A percentile compares a stretch with the other conserved stretches of the same genome.
These are phyloP conservation scores for Sarcophaga bullata DNA, from an alignment of 1,140 invertebrate genomes.

Conservation along the genomic window DNA sequence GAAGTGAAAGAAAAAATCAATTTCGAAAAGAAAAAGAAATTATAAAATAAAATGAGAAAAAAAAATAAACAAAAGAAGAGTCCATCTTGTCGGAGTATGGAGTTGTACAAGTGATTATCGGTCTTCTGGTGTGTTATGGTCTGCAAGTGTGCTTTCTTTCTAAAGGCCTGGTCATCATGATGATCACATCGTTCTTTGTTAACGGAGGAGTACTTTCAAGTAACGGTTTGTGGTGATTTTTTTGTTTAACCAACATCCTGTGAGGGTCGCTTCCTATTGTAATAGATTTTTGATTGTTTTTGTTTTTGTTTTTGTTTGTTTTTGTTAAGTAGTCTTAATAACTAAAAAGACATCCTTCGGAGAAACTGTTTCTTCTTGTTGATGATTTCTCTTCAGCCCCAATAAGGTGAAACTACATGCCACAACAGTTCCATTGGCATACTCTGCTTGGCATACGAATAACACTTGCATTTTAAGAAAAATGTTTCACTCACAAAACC, in stretches of 20 bases:
- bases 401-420: slow-evolving; percentile 14
- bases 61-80: background rate
- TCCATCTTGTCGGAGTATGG: background rate
- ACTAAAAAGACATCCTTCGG: slow-evolving; percentile 23
- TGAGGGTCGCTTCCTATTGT: too few species aligned
- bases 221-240: background rate
- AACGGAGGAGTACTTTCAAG: background rate
- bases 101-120: background rate
- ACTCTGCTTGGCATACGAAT: background rate
- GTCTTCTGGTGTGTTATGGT: background rate
- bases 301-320: background rate
- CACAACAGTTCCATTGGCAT: slow-evolving; percentile 1
- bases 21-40: too few species aligned
- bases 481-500: too few species aligned
- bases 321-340: slow-evolving; percentile 7
- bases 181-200: background rate
- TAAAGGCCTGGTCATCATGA: background rate
- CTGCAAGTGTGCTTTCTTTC: background rate
- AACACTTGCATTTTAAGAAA: too few species aligned
- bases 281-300: too few species aligned
- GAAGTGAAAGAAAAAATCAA: too few species aligned
- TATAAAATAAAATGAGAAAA: too few species aligned
- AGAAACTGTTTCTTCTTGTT: background rate
- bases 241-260: too few species aligned
- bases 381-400: background rate